Base-by-base conservation (phyloP, 2,113 vertebrate genomes). In the Protomyctophum bolini region DNA sequence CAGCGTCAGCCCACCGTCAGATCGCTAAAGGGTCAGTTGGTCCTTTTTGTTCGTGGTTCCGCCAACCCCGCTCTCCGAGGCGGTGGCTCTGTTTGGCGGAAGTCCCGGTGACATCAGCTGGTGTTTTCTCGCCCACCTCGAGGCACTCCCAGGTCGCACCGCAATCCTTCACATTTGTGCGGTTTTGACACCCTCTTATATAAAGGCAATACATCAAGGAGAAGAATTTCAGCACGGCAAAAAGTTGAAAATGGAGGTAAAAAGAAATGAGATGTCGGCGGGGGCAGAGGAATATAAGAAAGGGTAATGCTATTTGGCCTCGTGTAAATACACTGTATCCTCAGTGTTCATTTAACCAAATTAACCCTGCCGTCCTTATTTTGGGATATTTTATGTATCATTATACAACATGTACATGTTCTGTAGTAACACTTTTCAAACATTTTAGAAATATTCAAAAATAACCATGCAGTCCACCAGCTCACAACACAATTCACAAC, bases 201-300 rank as follows among this genome's bases (percentile, higher is more conserved):
- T 91, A 91, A 90, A 92, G 87, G 92, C 87, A 90, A 93, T 94
- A 84, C 82, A 92, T 94, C 91, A 93, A 80, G 71, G 72, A 50
- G 76, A 83, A 73, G 61, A 83, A 86, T 83, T 77, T 88, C 54
- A 79, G 75, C 82, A 71, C 70, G 56, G 61, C 58, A 49, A 83
- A 86, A 84, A 70, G 79, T 85, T 86, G 68, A 52, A 82, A 68
- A 69, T 47, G 76, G 66, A 59, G 63, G 62, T 60, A 72, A 87
- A 87, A 73, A 75, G 62, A 85, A 86, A 85, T 64, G 55, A 73
- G n/a, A 72, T 63, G 8, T 15, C 66, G 11, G 2, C 21, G 52
- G 29, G 15, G 0, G 49, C 58, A 60, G 6, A 8, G 8, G 14
- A 51, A 41, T 29, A 21, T 6, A 41, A 21, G 59, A 56, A 56